These are phyloP conservation scores for Macrobrachium nipponense DNA, from an alignment of 1,140 invertebrate species.

Conservation along the genomic window DNA sequence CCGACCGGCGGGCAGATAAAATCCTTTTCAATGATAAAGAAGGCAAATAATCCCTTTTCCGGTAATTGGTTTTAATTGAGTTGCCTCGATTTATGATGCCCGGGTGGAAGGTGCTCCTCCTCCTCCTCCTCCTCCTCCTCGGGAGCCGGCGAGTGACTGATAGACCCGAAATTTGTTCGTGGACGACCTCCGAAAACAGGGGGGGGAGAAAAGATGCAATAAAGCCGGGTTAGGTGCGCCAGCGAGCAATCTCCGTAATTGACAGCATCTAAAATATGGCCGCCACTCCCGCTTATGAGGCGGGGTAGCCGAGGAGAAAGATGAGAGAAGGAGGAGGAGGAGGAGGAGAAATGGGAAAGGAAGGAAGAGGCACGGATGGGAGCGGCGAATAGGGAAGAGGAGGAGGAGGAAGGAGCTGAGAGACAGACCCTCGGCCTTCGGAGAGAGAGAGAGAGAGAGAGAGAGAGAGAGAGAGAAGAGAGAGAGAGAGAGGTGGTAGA, in stretches of 20 bases:
- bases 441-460: constrained; percentile 12
- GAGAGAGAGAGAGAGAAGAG: background rate
- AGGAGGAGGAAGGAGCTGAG: background rate
- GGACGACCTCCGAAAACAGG: constrained; percentile 21
- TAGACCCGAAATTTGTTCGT: constrained; percentile 15
- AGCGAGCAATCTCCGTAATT: constrained; percentile 64
- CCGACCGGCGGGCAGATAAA: no score
- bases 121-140: no score
- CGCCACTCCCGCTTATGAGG: constrained; percentile 63
- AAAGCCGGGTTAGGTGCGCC: constrained; percentile 55
- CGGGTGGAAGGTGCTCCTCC: constrained; percentile 29
- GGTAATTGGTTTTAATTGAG: constrained; percentile 17
- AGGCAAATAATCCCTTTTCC: background rate
- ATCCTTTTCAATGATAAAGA: no score
- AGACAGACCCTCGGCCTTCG: background rate
- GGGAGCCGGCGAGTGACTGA: constrained; percentile 32
- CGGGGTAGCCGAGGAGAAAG: constrained; percentile 45
- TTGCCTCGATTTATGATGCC: background rate
- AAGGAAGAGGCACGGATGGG: background rate
- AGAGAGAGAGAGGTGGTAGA: background rate
- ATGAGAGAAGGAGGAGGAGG: constrained; percentile 40
- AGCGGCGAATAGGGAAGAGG: background rate
- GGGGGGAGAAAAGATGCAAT: constrained; percentile 45
- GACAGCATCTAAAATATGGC: constrained; percentile 65
- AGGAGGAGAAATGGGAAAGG: constrained; percentile 33